These are phyloP conservation scores for Romanogobio albipinnatus DNA, from an alignment of 2,113 vertebrate species.

Conservation along the genomic window DNA sequence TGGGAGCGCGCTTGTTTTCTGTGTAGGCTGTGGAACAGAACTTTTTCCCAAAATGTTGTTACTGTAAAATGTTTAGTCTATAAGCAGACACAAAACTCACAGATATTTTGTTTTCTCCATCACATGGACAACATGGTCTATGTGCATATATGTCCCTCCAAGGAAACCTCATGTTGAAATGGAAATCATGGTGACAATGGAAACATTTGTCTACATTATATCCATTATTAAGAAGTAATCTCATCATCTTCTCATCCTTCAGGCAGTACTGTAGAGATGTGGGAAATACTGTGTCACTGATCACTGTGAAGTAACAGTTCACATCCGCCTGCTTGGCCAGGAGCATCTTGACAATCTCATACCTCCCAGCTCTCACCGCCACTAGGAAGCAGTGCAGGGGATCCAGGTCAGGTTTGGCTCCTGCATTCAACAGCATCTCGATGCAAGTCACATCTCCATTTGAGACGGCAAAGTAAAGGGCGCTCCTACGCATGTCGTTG, in stretches of 20 bases:
- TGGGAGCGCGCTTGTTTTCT: not conserved
- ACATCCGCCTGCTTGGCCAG: constrained; percentile 80
- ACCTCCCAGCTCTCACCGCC: constrained; percentile 80
- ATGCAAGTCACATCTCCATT: constrained; percentile 83
- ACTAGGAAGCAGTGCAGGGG: constrained; percentile 86
- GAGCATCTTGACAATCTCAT: constrained; percentile 82
- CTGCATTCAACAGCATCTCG: constrained; percentile 76
- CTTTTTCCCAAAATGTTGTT: not conserved
- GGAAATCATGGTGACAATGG: constrained; percentile 76
- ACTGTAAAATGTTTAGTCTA: not conserved
- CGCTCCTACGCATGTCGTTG: constrained; percentile 77
- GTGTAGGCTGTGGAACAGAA: not conserved
- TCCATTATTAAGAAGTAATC: constrained; percentile 85
- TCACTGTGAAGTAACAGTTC: constrained; percentile 84
- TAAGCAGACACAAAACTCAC: constrained; percentile 60
- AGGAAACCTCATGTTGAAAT: constrained; percentile 67
- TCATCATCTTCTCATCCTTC: constrained; percentile 86
- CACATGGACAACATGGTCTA: not conserved
- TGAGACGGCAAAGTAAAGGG: constrained; percentile 82
- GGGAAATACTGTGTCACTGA: constrained; percentile 84
- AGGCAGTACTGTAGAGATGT: constrained; percentile 87
- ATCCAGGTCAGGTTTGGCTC: constrained; percentile 82
- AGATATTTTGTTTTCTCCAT: constrained; percentile 56
- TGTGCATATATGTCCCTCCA: constrained; percentile 5
- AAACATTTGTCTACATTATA: constrained; percentile 83